Conservation (phyloP, 2,888 invertebrate genomes). For the Balanococcus diminutus region DNA sequence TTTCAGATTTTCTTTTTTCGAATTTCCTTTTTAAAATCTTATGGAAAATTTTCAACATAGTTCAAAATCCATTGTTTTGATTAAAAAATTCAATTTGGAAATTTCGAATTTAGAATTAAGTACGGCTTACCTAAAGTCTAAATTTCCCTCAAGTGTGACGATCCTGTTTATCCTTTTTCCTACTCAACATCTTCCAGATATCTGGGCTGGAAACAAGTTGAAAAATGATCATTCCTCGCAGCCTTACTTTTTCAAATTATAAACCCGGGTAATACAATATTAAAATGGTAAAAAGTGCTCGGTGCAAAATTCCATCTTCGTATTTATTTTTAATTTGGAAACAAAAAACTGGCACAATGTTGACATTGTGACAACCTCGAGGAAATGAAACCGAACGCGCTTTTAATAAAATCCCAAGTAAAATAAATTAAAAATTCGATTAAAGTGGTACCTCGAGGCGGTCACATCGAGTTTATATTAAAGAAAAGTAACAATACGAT, state of each 20-base stretch:
- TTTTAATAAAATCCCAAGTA: background rate
- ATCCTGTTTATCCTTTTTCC: too few species aligned
- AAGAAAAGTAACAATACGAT: background rate
- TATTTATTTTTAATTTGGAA: background rate
- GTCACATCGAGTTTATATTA: background rate
- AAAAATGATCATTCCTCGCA: background rate
- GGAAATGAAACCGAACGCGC: background rate
- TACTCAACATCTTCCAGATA: too few species aligned
- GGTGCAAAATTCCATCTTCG: background rate
- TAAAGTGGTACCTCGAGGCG: background rate
- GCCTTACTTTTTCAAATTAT: background rate
- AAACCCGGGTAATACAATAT: background rate
- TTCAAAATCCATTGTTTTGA: too few species aligned
- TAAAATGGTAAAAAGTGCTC: background rate
- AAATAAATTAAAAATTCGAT: conserved; percentile 8
- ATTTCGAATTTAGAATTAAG: too few species aligned
- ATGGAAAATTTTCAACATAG: too few species aligned
- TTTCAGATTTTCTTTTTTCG: too few species aligned
- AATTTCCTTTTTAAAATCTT: too few species aligned
- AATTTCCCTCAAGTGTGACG: too few species aligned
- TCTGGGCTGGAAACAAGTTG: background rate
- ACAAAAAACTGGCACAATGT: background rate
- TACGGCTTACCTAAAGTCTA: too few species aligned
- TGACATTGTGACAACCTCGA: background rate
- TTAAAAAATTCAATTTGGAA: too few species aligned